Evolutionary conservation across 2,113 vertebrate genomes (phyloP).

Genomic region (Azemiops feae): DNA sequence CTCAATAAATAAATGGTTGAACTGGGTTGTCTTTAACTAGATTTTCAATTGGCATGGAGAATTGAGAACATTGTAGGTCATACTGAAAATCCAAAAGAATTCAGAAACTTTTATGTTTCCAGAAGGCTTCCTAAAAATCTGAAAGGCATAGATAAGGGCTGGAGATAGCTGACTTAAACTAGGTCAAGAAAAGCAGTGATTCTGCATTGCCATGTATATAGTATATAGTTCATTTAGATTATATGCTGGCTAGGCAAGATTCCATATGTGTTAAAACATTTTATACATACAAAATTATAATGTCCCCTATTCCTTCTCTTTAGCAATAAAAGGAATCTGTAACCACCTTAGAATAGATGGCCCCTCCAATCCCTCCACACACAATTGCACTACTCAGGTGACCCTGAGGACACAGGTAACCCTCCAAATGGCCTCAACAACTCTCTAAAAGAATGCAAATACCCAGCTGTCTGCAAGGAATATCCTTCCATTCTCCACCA

Average conservation of each 20-base stretch:
- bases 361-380: background rate
- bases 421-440: too few species aligned
- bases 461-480: too few species aligned
- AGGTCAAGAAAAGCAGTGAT: conserved; percentile 1
- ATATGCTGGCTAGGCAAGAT: background rate
- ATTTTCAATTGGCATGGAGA: background rate
- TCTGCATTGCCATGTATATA: conserved; percentile 43
- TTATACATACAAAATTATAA: background rate
- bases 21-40: background rate
- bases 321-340: background rate
- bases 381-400: too few species aligned
- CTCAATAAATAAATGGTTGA: background rate
- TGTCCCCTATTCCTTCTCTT: background rate
- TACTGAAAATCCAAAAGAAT: background rate
- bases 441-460: too few species aligned
- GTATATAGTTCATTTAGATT: background rate
- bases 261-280: background rate
- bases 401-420: too few species aligned
- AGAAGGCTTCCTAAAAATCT: background rate
- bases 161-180: background rate
- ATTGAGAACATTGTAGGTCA: background rate
- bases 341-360: background rate
- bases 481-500: too few species aligned
- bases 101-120: background rate
- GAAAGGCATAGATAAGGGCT: background rate